phyloP scores from a whole-genome alignment of 2,113 vertebrate species.

The Colistium nudipinnis region DNA sequence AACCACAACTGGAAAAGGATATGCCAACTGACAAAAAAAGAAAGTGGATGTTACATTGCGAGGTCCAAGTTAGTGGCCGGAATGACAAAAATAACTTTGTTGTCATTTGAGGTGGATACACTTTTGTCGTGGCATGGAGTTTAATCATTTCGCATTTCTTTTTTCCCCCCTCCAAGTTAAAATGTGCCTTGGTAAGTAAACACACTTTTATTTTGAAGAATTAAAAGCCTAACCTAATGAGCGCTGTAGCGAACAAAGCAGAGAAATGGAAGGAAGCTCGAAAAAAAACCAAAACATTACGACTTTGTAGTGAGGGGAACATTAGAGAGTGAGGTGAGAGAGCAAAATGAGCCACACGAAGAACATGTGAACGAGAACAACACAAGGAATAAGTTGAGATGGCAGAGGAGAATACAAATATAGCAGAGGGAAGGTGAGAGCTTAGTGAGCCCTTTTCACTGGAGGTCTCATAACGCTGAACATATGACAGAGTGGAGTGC shows the following conservation, averaged over 20 bases:
- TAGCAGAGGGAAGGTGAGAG: constrained; percentile 48
- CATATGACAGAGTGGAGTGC: constrained; percentile 56
- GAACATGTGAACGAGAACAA: constrained; percentile 3
- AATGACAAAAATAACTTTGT: constrained; percentile 70
- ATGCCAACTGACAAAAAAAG: constrained; percentile 49
- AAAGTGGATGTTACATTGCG: constrained; percentile 66
- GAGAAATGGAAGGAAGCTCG: neutral
- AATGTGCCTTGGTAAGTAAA: neutral
- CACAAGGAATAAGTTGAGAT: constrained; percentile 19
- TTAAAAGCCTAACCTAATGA: neutral
- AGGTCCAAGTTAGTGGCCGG: constrained; percentile 53
- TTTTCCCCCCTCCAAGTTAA: no score
- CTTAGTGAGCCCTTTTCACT: constrained; percentile 64
- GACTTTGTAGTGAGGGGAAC: constrained; percentile 11
- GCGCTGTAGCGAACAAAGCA: neutral
- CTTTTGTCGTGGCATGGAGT: constrained; percentile 28
- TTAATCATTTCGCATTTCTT: no score
- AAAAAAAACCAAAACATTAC: neutral
- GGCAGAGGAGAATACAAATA: constrained; percentile 21
- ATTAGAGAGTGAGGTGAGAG: constrained; percentile 16
- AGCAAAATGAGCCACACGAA: constrained; percentile 11
- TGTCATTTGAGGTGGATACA: constrained; percentile 51
- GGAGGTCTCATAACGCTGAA: constrained; percentile 56
- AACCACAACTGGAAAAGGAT: constrained; percentile 67
- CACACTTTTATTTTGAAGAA: neutral